Evolutionary conservation across 2,888 invertebrate genomes (phyloP), one percentile per base, ranked within the genome.

Genomic region (Stenchaetothrips biformis): DNA sequence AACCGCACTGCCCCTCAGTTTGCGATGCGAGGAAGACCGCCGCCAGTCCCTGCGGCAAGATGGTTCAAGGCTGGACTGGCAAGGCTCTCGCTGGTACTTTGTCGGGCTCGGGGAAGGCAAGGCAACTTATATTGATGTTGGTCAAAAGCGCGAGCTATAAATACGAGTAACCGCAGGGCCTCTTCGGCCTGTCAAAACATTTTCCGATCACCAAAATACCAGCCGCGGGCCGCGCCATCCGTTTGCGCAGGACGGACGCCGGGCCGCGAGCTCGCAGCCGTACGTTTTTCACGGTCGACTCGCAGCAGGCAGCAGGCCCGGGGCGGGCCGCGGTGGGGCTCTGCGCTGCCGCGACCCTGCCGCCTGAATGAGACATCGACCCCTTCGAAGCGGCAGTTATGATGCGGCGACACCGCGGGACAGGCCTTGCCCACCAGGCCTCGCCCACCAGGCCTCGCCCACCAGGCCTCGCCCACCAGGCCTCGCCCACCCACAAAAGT

Each of bases 141-240:
- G 67, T 74, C 67, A 74, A 74, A 59, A 59, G 21, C 67, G 6
- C 67, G 16, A 11, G 11, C 67, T 74, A 74, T 74, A 74, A 74
- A 74, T 74, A 74, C 67, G 11, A 7, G 25, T 74, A 74, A 74
- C 21, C 67, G 37, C 37, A 37, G 37, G 67, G 11, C 67, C 21
- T 11, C 21, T 11, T 21, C 67, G 8, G 67, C 67, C 11, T 74
- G 67, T 74, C 21, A n/a, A 74, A 74, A 74, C 67, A 74, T 21
- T 74, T 74, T 25, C 25, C 67, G 67, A 21, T 25, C 21, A 74
- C 21, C 21, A 7, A 25, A n/a, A 74, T n/a, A 21, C 67, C 11
- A 37, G 67, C 21, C 9, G 25, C 7, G n/a, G n/a, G 67, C 9
- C 21, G n/a, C 25, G 67, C 21, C 37, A 37, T 37, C 37, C 37